Percentiles rank a stretch among this genome's conserved stretches.
Conservation (phyloP, 2,797 vertebrate species). For the Furcifer pardalis region DNA sequence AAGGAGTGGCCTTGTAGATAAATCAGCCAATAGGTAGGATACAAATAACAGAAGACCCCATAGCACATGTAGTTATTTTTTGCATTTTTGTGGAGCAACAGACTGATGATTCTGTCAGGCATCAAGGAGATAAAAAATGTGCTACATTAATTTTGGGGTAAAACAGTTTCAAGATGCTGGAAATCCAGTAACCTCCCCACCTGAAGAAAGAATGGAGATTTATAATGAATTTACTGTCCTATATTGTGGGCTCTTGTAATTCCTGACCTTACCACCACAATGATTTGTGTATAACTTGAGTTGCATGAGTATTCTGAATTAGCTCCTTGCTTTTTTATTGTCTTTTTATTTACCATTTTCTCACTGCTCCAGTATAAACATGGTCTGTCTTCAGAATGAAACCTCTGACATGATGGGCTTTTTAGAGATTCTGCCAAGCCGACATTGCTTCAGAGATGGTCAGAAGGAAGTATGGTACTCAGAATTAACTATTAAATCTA, state of each 20-base stretch:
- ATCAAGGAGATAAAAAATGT: conserved; percentile 24
- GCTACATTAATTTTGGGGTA: conserved; percentile 8
- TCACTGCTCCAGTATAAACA: background rate
- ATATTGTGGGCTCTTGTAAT: background rate
- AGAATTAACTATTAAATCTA: conserved; percentile 13
- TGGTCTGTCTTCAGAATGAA: background rate
- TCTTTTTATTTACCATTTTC: background rate
- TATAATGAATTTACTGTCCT: background rate
- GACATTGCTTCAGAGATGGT: background rate
- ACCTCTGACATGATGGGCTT: background rate
- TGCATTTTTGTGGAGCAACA: background rate
- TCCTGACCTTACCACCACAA: background rate
- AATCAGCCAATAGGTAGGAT: conserved; percentile 21
- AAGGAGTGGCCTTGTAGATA: background rate
- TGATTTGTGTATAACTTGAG: background rate
- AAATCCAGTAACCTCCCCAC: background rate
- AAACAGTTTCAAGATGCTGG: conserved; percentile 12
- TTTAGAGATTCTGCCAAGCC: background rate
- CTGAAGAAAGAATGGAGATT: background rate
- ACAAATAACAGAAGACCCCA: background rate
- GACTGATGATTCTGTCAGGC: background rate
- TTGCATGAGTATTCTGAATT: background rate
- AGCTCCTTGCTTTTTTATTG: background rate
- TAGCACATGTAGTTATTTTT: background rate
- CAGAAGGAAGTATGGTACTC: background rate